A percentile compares a stretch with the other conserved stretches of the same genome.
Conservation (phyloP, 2,113 vertebrate species). For the Sciurus niger region DNA sequence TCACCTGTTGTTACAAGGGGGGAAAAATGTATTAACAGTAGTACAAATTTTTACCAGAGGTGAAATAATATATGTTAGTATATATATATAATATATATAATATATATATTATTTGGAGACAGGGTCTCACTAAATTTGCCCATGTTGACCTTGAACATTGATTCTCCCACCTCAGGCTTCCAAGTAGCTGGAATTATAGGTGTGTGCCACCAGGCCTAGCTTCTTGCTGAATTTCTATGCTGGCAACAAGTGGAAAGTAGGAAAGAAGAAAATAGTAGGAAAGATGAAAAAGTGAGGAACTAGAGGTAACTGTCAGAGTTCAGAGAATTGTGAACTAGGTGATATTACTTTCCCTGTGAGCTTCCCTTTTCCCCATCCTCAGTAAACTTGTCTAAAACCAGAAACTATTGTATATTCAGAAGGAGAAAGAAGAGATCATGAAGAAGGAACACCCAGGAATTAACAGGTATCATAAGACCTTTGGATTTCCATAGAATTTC, state of each 20-base stretch:
- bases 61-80: background rate
- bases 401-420: background rate
- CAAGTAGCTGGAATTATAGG: background rate
- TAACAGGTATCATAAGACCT: background rate
- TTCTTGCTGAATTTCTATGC: background rate
- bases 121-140: background rate
- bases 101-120: background rate
- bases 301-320: background rate
- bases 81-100: too few species aligned
- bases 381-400: background rate
- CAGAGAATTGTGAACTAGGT: background rate
- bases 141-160: background rate
- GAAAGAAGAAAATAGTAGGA: background rate
- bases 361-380: background rate
- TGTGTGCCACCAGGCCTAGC: background rate
- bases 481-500: background rate
- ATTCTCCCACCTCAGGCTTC: background rate
- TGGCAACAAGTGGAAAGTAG: background rate
- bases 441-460: background rate
- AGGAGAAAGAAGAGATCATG: background rate
- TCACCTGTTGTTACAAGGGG: constrained; percentile 73
- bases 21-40: background rate
- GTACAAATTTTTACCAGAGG: background rate
- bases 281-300: constrained; percentile 1
- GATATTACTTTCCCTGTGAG: background rate